These are phyloP conservation scores for Hiodon alosoides DNA, from an alignment of 2,113 vertebrate genomes.

Conservation along the genomic window DNA sequence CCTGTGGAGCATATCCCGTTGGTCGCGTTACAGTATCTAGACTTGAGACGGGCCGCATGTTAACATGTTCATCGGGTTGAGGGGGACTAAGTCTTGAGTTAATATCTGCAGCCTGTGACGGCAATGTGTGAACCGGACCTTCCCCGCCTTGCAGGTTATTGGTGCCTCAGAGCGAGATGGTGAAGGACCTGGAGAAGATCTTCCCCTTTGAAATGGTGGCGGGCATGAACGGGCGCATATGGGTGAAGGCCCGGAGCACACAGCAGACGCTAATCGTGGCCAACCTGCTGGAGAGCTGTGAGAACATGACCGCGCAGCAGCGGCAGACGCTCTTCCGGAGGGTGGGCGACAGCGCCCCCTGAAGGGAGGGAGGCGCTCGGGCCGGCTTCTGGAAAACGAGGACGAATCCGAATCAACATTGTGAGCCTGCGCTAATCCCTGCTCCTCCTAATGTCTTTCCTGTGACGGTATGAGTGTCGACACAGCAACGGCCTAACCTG, in stretches of 20 bases:
- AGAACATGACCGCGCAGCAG: conserved; percentile 81
- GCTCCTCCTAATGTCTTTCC: too few relatives aligned
- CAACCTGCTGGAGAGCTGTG: conserved; percentile 84
- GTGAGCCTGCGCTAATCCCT: too few relatives aligned
- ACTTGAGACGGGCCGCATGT: too few relatives aligned
- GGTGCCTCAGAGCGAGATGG: conserved; percentile 74
- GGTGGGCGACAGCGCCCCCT: conserved; percentile 50
- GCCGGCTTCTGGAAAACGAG: too few relatives aligned
- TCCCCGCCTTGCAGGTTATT: conserved; percentile 65
- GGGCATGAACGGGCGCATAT: conserved; percentile 89
- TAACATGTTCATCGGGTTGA: too few relatives aligned
- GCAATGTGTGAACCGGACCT: neutral
- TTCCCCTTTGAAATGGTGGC: conserved; percentile 85
- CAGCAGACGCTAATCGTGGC: conserved; percentile 85
- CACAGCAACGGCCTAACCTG: too few relatives aligned
- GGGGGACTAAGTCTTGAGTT: too few relatives aligned
- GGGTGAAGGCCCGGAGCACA: conserved; percentile 77
- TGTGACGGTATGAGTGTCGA: too few relatives aligned
- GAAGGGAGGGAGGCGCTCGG: neutral
- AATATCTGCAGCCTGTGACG: too few relatives aligned
- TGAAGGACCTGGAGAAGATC: conserved; percentile 75
- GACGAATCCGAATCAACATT: too few relatives aligned
- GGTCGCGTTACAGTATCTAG: too few relatives aligned
- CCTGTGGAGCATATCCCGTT: too few relatives aligned
- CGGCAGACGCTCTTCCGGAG: conserved; percentile 71